Evolutionary conservation across 1,140 invertebrate genomes (phyloP).

Genomic region (Augochlora pura): DNA sequence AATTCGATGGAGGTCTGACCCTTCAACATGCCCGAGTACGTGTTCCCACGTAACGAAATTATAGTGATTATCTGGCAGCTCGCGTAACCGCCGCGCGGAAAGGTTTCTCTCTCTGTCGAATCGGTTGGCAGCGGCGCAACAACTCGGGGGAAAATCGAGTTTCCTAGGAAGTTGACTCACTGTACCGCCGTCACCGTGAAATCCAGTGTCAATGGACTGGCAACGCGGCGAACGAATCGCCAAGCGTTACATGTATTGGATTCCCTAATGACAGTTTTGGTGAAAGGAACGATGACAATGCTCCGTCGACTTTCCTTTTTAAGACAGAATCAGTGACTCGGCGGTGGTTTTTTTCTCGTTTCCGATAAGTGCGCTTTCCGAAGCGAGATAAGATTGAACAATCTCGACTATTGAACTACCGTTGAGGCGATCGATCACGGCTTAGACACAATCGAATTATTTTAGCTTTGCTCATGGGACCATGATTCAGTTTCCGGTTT

Average conservation of each 20-base stretch:
- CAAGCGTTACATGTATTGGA: neutral
- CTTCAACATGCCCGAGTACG: neutral
- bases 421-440: neutral
- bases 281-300: neutral
- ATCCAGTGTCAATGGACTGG: neutral
- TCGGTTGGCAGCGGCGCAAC: neutral
- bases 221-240: neutral
- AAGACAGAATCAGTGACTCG: neutral
- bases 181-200: neutral
- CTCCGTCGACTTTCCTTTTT: neutral
- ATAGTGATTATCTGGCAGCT: slow-evolving; percentile 23
- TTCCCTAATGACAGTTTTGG: neutral
- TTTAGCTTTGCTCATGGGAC: neutral
- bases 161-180: neutral
- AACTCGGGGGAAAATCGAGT: slow-evolving; percentile 2
- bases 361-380: neutral
- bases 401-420: neutral
- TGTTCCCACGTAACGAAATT: slow-evolving; percentile 34
- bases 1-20: neutral
- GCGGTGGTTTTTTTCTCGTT: neutral
- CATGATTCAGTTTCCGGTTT: no score
- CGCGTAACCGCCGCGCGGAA: slow-evolving; percentile 13
- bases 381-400: slow-evolving; percentile 14
- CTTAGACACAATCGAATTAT: neutral
- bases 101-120: slow-evolving; percentile 32